phyloP scores from a whole-genome alignment of 2,113 vertebrate genomes.

The Chauna torquata region DNA sequence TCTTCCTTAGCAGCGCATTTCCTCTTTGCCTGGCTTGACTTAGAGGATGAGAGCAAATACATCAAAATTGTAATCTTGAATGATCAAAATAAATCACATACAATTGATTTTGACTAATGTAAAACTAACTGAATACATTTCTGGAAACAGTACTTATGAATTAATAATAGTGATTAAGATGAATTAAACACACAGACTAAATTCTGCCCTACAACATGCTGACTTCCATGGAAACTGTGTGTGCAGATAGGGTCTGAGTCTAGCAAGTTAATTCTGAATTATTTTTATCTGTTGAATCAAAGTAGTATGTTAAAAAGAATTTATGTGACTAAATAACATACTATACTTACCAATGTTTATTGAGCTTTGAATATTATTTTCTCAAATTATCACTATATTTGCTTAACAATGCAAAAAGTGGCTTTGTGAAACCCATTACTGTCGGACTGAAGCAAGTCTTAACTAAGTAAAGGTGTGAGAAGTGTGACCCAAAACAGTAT shows the following conservation, averaged over 20 bases:
- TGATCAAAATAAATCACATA: conserved; percentile 80
- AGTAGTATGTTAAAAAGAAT: conserved; percentile 54
- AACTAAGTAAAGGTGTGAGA: not conserved
- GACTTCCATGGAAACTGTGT: conserved; percentile 78
- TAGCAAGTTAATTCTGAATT: conserved; percentile 78
- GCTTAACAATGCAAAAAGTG: conserved; percentile 8
- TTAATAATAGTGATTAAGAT: conserved; percentile 82
- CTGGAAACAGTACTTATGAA: conserved; percentile 83
- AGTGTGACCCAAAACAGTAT: not conserved
- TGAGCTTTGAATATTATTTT: conserved; percentile 34
- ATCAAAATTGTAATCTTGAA: conserved; percentile 75
- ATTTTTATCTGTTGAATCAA: conserved; percentile 78
- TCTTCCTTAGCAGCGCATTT: conserved; percentile 31
- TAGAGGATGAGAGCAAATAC: conserved; percentile 72
- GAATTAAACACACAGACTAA: conserved; percentile 79
- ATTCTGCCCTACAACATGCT: conserved; percentile 77
- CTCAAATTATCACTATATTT: conserved; percentile 22
- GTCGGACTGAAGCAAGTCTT: not conserved
- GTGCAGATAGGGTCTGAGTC: conserved; percentile 71
- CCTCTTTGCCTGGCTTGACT: conserved; percentile 65
- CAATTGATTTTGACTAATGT: conserved; percentile 81
- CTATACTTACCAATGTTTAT: conserved; percentile 29
- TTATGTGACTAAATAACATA: not conserved
- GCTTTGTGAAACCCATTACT: not conserved
- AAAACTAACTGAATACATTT: conserved; percentile 83